Base-by-base conservation (phyloP, 2,113 vertebrate species). In the Dicentrarchus labrax region DNA sequence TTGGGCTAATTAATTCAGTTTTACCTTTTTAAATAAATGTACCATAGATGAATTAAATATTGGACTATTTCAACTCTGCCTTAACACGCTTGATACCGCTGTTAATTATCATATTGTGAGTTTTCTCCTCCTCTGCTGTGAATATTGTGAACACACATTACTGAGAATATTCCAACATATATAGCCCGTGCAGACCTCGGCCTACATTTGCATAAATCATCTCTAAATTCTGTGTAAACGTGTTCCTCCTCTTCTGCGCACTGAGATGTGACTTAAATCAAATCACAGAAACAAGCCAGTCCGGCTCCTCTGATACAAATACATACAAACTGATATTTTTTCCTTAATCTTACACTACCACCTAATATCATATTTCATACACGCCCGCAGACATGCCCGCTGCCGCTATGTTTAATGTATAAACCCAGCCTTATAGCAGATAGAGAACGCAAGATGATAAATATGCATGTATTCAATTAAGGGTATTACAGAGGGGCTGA, bases 391-490 rank as follows among this genome's bases (percentile, higher is more conserved):
- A 94, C 89, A 94, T 91, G 90, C 92, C 87, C 87, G 78, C 80
- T 91, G 88, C 86, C 78, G 85, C 91, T 86, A 96, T 96, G 94
- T 96, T 95, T 95, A 96, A 95, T 95, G 95, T 96, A 96, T 96
- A 95, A 94, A 95, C 85, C 87, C 84, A 89, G 92, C 90, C 89
- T 92, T 93, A 94, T 93, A 92, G 90, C 88, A 83, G 90, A 91
- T 64, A 92, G 92, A 91, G 88, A 91, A 86, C 78, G 85, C 87
- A 82, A 30, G 78, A 91, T 94, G 93, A 95, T 96, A 95, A 94
- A 96, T 96, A 96, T 96, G 95, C 94, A 96, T 96, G 93, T 95
- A 94, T 96, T 96, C 95, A 96, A 96, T 96, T 96, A 95, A 91
- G 92, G 92, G 94, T 93, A 95, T 96, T 95, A 95, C 91, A 94